These are phyloP conservation scores for Caenorhabditis zanzibari DNA, from an alignment of 2,888 invertebrate genomes.

Conservation along the genomic window DNA sequence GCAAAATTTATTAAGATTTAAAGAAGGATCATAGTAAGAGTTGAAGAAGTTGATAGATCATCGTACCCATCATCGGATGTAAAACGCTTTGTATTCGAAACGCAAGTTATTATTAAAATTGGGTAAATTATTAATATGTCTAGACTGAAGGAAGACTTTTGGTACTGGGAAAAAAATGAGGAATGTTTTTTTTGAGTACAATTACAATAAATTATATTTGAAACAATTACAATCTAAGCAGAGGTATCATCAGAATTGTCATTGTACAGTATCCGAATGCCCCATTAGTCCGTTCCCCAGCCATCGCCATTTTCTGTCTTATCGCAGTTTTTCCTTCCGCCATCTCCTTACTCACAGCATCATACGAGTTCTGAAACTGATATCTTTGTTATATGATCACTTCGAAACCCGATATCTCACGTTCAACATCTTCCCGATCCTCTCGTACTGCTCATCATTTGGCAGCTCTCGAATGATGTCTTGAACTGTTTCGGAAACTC, in stretches of 20 bases:
- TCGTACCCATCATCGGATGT: slow-evolving; percentile 44
- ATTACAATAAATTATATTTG: not conserved
- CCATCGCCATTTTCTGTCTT: slow-evolving; percentile 45
- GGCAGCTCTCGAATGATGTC: slow-evolving; percentile 65
- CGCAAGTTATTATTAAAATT: not conserved
- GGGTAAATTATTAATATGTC: not conserved
- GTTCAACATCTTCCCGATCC: slow-evolving; percentile 65
- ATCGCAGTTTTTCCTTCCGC: slow-evolving; percentile 48
- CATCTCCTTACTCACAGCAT: slow-evolving; percentile 44
- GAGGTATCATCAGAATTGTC: not conserved
- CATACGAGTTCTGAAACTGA: slow-evolving; percentile 63
- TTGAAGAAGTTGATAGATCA: not conserved
- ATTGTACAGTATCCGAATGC: not conserved
- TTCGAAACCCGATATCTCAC: slow-evolving; percentile 53
- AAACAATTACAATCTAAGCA: not conserved
- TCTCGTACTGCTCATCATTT: slow-evolving; percentile 60
- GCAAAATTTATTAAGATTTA: not conserved
- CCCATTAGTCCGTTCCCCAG: slow-evolving; percentile 30
- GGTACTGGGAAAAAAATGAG: too few species aligned
- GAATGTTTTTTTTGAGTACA: too few species aligned
- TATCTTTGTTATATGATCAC: slow-evolving; percentile 12
- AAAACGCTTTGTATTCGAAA: not conserved
- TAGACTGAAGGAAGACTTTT: not conserved
- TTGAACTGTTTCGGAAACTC: slow-evolving; percentile 46
- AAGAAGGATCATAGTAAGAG: not conserved